These are phyloP conservation scores for Leptoteleia sp. DNA, from an alignment of 1,140 invertebrate species.

Conservation along the genomic window DNA sequence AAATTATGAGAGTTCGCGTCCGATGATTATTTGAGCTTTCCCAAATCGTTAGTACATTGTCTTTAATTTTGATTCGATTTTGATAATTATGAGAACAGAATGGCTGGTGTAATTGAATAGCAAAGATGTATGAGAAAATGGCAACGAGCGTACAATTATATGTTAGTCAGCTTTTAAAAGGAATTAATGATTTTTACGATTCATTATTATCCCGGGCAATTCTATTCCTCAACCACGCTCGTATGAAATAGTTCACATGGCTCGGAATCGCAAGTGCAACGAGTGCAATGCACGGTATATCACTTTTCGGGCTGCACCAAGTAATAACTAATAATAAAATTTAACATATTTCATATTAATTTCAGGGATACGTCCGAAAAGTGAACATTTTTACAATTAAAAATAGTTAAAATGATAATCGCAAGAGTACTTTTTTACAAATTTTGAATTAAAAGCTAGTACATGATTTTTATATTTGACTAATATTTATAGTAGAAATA, in stretches of 20 bases:
- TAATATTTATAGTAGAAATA: neutral
- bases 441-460: too few relatives aligned
- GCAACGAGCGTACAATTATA: slow-evolving; percentile 33
- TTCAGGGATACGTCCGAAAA: too few relatives aligned
- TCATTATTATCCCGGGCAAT: slow-evolving; percentile 35
- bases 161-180: slow-evolving; percentile 45
- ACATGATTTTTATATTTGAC: too few relatives aligned
- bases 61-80: slow-evolving; percentile 32
- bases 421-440: too few relatives aligned
- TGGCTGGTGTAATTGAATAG: slow-evolving; percentile 26
- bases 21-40: too few relatives aligned
- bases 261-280: slow-evolving; percentile 30
- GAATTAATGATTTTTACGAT: slow-evolving; percentile 58
- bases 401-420: too few relatives aligned
- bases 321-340: too few relatives aligned
- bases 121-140: slow-evolving; percentile 50
- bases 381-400: too few relatives aligned
- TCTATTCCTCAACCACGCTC: slow-evolving; percentile 22
- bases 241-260: slow-evolving; percentile 49
- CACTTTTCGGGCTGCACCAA: slow-evolving; percentile 40
- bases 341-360: too few relatives aligned
- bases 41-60: slow-evolving; percentile 1
- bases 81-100: slow-evolving; percentile 36
- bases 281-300: slow-evolving; percentile 29
- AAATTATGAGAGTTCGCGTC: too few relatives aligned